Base-by-base conservation (phyloP, 2,888 invertebrate species). In the Meliscaeva auricollis region DNA sequence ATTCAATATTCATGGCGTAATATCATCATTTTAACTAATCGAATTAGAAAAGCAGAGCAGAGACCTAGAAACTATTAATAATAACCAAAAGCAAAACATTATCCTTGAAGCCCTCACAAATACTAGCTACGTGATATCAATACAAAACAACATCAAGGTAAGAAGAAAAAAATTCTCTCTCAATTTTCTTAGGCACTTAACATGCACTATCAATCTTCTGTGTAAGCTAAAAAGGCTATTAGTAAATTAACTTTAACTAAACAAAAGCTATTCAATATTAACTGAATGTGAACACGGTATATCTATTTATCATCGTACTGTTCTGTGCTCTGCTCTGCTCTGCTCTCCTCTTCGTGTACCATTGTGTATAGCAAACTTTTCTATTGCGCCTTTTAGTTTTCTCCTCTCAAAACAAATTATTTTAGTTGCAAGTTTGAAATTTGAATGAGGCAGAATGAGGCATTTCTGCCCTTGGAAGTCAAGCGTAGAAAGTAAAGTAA, bases 261-360 rank as follows among this genome's bases (percentile, higher is more conserved):
- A 66, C 66, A 66, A 66, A 66, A 66, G 66, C 66, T 38, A 46
- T 64, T 64, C 64, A 64, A 64, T 62, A 62, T 26, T 62, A 30
- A 64, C 26, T 17, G 30, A 32, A 4, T 3, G 9, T 38, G 38
- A 64, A 46, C 64, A 64, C 22, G 62, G 44, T 60, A 26, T 4
- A 30, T 62, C 62, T 62, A 62, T 41, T 62, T 62, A 62, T 62
- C 44, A 62, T 62, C n/a, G 15, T 62, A 44, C 9, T 48, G 17
- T 7, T 1, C 20, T 48, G 20, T 7, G 17, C 9, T 46, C 35
- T 38, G 26, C 8, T 13, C 38, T 38, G 2, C 11, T 6, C 9
- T 13, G 3, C 38, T 13, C 11, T 58, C 13, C 3, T 9, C 8
- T 38, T 9, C 17, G 4, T 54, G 15, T 32, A 15, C 15, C 30